Evolutionary conservation across 1,140 invertebrate species (phyloP).

Genomic region (Drosophila sproati): DNA sequence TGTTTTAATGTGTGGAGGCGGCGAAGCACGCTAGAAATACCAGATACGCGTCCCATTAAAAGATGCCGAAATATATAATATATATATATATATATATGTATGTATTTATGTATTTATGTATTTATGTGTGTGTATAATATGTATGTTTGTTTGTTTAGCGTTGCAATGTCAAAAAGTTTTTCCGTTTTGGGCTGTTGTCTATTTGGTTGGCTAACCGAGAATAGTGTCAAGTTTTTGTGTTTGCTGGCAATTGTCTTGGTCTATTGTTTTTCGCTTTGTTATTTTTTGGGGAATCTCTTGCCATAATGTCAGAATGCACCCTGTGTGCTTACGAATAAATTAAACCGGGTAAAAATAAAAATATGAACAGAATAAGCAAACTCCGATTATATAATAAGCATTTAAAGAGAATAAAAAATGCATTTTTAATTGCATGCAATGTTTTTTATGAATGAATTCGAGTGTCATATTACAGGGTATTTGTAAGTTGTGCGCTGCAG

Average conservation of each 20-base stretch:
- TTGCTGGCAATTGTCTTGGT: slow-evolving; percentile 29
- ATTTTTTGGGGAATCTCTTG: slow-evolving; percentile 18
- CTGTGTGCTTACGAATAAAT: not conserved
- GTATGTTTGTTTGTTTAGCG: slow-evolving; percentile 9
- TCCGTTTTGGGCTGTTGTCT: slow-evolving; percentile 46
- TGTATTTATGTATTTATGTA: slow-evolving; percentile 3
- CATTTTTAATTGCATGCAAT: no score
- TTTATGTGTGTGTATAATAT: slow-evolving; percentile 5
- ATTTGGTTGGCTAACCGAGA: slow-evolving; percentile 53
- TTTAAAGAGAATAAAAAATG: no score
- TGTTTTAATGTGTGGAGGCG: slow-evolving; percentile 4
- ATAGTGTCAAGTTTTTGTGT: slow-evolving; percentile 66
- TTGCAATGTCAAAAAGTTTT: slow-evolving; percentile 66
- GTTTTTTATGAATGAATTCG: not conserved
- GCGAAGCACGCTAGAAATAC: slow-evolving; percentile 1
- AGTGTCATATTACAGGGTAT: not conserved
- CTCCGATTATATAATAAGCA: no score
- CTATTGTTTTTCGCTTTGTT: slow-evolving; percentile 46
- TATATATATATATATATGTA: not conserved
- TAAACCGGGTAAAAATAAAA: no score
- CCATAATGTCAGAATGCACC: not conserved
- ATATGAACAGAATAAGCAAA: no score
- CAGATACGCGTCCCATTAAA: slow-evolving; percentile 64
- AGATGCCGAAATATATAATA: slow-evolving; percentile 51
- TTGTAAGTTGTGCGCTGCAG: not conserved